Conservation (phyloP, 2,888 invertebrate species). For the Allophyes oxyacanthae region DNA sequence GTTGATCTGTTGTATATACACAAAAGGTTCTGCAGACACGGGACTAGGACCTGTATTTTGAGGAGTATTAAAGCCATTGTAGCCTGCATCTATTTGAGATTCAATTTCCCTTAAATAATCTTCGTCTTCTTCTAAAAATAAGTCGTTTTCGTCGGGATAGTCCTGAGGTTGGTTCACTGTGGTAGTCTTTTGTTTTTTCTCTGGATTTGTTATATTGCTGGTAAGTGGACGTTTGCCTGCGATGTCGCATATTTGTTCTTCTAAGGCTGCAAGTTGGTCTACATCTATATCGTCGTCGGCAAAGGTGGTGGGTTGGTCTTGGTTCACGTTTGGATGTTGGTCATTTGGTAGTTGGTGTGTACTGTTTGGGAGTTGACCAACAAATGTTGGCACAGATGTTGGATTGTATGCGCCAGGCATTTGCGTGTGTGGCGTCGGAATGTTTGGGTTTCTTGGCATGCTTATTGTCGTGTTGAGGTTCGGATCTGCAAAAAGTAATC, state of each 20-base stretch:
- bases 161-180: conserved; percentile 62
- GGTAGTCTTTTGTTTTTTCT: conserved; percentile 73
- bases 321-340: no score
- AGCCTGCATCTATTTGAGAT: conserved; percentile 67
- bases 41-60: conserved; percentile 53
- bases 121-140: conserved; percentile 75
- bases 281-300: conserved; percentile 78
- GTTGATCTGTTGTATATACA: conserved; percentile 83
- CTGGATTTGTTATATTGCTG: conserved; percentile 62
- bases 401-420: conserved; percentile 58
- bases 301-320: conserved; percentile 64
- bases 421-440: conserved; percentile 65
- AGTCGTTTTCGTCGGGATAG: conserved; percentile 73
- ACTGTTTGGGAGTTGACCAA: conserved; percentile 55
- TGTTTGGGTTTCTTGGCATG: conserved; percentile 64
- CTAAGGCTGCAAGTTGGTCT: conserved; percentile 76
- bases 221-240: conserved; percentile 65
- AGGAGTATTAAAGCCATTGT: conserved; percentile 35
- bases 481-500: conserved; percentile 60
- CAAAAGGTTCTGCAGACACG: conserved; percentile 75
- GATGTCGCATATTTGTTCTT: conserved; percentile 69
- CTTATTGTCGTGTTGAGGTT: conserved; percentile 61
- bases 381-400: neutral
- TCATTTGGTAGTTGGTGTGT: conserved; percentile 40
- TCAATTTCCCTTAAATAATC: conserved; percentile 78